These are phyloP conservation scores for Philopotamus ludificatus DNA, from an alignment of 1,140 invertebrate genomes.

Conservation along the genomic window DNA sequence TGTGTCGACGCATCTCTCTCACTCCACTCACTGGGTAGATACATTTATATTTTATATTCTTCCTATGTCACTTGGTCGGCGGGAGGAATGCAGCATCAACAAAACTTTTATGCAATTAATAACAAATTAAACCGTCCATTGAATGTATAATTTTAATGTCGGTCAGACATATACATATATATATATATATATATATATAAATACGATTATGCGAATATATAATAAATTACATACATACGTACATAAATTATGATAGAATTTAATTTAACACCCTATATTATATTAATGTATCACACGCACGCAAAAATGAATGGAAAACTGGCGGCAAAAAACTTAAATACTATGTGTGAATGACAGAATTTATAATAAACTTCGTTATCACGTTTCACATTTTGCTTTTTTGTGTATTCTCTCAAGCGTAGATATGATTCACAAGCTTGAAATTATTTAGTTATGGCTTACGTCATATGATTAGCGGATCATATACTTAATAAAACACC, in stretches of 20 bases:
- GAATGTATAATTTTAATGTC: constrained; percentile 14
- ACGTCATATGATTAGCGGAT: constrained; percentile 18
- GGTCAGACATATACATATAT: background rate
- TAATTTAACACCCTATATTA: constrained; percentile 32
- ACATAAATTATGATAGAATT: constrained; percentile 11
- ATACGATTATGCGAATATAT: no score
- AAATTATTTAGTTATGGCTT: constrained; percentile 27
- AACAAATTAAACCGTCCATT: constrained; percentile 27
- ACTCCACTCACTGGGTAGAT: constrained; percentile 36
- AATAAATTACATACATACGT: no score
- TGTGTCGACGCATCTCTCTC: constrained; percentile 7
- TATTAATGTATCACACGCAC: constrained; percentile 42
- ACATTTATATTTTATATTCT: constrained; percentile 40
- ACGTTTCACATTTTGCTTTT: constrained; percentile 2
- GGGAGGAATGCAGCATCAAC: constrained; percentile 43
- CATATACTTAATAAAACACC: constrained; percentile 13
- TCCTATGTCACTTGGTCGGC: constrained; percentile 42
- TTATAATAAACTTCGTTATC: constrained; percentile 14
- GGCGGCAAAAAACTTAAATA: constrained; percentile 37
- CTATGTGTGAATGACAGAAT: constrained; percentile 19
- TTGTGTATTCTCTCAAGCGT: constrained; percentile 8
- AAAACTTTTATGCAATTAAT: constrained; percentile 35
- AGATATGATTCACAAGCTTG: constrained; percentile 21
- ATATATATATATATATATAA: constrained; percentile 19
- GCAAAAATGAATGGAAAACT: constrained; percentile 40